Base-by-base conservation (phyloP, 35 echinoderm and acorn worm species). In the Hemicentrotus pulcherrimus region DNA sequence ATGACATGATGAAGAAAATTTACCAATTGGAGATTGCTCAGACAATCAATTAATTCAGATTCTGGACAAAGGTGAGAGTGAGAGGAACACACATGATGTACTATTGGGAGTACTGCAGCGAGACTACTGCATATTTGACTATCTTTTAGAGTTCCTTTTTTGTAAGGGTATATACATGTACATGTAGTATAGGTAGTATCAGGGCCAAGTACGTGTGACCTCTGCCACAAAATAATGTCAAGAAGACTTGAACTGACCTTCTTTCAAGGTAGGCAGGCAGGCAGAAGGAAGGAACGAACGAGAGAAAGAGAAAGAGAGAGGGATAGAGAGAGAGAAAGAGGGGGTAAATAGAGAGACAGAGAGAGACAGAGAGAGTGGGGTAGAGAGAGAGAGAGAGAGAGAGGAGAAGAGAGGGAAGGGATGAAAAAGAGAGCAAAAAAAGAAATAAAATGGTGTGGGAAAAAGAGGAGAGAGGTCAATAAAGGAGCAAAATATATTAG, bases 81-180 rank as follows among this genome's bases (percentile, higher is more conserved):
- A 55, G 8, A 55, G 61, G 16, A 28, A 70, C 16, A 70, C 61
- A 70, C 48, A 50, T 50, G 48, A 50, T 50, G 5, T 10, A 50
- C 1, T 10, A 50, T 9, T 15, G 10, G 50, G 7, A n/a, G 22
- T 28, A 22, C 65, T 3, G 65, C 65, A 78, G 19, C 19, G 65
- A 78, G 65, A 78, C 65, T n/a, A 78, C 65, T 78, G 65, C 65
- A 78, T 78, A 78, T 78, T 78, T 78, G 65, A 22, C 24, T 78
- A 28, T 30, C 65, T 78, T 22, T 78, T 22, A 6, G 65, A 70
- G 61, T 19, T 70, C 61, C 61, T 0, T 78, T 78, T 11, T 32
- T 16, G 88, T 33, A 11, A 90, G 88, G 32, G 12, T 86, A 33
- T 30, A 86, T n/a, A n/a, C n/a, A n/a, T n/a, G n/a, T n/a, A n/a